These are phyloP conservation scores for Micronisus gabar DNA, from an alignment of 2,113 vertebrate genomes.

Conservation along the genomic window DNA sequence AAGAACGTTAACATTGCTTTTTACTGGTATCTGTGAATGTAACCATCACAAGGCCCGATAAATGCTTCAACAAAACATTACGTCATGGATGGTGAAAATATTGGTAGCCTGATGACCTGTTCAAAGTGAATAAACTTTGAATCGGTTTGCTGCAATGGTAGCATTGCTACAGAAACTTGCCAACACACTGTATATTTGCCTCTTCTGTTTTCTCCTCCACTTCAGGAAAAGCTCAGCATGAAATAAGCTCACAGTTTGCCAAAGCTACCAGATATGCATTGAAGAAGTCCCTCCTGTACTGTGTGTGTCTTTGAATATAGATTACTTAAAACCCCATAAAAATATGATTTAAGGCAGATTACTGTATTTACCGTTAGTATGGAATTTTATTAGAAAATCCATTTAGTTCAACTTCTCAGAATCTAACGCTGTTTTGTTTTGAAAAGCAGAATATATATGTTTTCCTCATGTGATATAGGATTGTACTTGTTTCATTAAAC, in stretches of 20 bases:
- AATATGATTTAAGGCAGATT: not conserved
- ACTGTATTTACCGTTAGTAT: not conserved
- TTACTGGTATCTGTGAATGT: not conserved
- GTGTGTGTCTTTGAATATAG: not conserved
- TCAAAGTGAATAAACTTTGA: not conserved
- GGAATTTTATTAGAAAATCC: not conserved
- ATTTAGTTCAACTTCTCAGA: not conserved
- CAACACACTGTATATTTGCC: not conserved
- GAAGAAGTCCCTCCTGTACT: not conserved
- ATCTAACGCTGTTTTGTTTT: not conserved
- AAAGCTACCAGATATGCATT: not conserved
- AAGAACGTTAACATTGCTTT: not conserved
- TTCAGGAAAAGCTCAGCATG: not conserved
- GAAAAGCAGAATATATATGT: not conserved
- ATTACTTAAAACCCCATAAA: not conserved
- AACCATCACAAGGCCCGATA: not conserved
- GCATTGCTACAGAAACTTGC: not conserved
- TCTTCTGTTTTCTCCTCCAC: not conserved
- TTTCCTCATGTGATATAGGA: not conserved
- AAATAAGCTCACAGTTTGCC: not conserved
- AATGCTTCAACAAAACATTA: not conserved
- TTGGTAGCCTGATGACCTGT: not conserved
- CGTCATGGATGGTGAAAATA: not conserved
- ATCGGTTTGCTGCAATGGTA: not conserved
- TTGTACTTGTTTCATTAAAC: not conserved